Conservation (phyloP, 2,113 vertebrate species). For the Ptyas mucosa region DNA sequence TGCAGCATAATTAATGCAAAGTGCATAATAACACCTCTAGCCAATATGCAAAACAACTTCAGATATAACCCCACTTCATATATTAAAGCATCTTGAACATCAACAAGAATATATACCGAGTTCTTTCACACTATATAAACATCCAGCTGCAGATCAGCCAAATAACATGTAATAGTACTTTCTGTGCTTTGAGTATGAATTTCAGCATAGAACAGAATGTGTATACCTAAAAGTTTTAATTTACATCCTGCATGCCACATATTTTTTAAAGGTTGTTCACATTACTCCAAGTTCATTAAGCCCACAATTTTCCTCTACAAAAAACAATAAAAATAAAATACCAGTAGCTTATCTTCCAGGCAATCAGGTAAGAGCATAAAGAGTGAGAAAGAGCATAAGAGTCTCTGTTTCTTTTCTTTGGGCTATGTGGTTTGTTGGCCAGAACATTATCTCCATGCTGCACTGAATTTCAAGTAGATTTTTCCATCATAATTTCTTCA, state of each 20-base stretch:
- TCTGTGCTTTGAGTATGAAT: background rate
- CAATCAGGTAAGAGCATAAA: background rate
- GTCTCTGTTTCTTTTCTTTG: background rate
- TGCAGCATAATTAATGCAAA: background rate
- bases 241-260: background rate
- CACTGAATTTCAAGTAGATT: background rate
- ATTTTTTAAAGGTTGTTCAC: background rate
- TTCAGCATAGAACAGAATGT: background rate
- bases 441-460: background rate
- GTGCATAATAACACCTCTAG: background rate
- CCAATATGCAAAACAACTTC: background rate
- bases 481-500: background rate
- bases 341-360: background rate
- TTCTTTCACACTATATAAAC: background rate
- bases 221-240: background rate
- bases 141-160: background rate
- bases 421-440: background rate
- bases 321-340: no score
- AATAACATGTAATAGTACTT: background rate
- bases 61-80: background rate
- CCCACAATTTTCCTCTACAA: background rate
- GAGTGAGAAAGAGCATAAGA: background rate
- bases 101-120: background rate
- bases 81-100: background rate
- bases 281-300: background rate